Evolutionary conservation across 2,797 vertebrate species (phyloP), one percentile per base, ranked within the genome.

Genomic region (Heliangelus exortis): DNA sequence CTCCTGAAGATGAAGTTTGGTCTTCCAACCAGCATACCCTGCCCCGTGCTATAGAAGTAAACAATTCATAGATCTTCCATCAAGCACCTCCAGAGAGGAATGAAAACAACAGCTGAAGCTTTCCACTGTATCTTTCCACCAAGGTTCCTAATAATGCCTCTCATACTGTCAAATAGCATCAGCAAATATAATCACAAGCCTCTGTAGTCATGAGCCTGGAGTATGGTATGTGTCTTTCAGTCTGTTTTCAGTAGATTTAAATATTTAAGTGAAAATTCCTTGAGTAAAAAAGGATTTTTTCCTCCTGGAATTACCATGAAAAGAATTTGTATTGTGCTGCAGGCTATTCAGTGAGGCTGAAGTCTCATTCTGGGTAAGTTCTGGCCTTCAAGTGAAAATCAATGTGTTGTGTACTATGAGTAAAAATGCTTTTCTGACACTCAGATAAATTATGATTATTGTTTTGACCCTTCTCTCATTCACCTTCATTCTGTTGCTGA

Each of bases 391-490:
- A 65, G 72, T 73, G 65, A 84, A 94, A 91, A 79, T 88, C 17
- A 5, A 82, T 65, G 28, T 29, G 3, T 74, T 90, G 62, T 84
- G 55, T 91, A 73, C 69, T 66, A 84, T 63, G 62, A 75, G 58
- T 83, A 82, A 91, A 93, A 93, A 93, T 74, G 80, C 73, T 95
- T 95, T 87, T 69, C 67, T 92, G 89, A 84, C 66, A 39, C 58
- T 76, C 58, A 43, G 72, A 87, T 87, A 82, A 83, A 95, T 84
- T 77, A 76, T 79, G 41, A 58, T 76, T 86, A 69, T 86, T 91
- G 63, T 86, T 86, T 84, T 92, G 87, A 93, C 72, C 85, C 71
- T 74, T 93, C 85, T 95, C 93, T 92, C 84, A 75, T 85, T 95
- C 34, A 86, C 86, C 72, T 93, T 84, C 41, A 65, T 85, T 90